These are phyloP conservation scores for Neuroterus valhalla DNA, from an alignment of 1,140 invertebrate genomes.

Conservation along the genomic window DNA sequence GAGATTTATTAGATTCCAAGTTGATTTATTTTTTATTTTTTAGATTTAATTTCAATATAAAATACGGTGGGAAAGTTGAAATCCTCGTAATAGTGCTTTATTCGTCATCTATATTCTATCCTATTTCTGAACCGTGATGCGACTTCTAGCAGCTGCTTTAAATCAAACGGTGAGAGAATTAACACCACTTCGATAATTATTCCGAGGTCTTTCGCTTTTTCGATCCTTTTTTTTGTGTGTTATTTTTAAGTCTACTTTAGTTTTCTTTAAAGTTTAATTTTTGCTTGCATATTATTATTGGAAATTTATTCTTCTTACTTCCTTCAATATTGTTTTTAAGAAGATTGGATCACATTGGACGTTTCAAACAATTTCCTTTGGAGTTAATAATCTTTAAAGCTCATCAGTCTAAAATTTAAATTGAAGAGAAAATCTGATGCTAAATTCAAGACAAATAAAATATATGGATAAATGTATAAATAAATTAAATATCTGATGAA, in stretches of 20 bases:
- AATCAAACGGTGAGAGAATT: constrained; percentile 25
- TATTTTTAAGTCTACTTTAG: background rate
- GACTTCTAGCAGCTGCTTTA: constrained; percentile 7
- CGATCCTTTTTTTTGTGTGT: background rate
- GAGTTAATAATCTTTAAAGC: too few species aligned
- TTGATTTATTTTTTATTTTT: background rate
- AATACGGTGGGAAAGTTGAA: background rate
- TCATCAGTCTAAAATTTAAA: too few species aligned
- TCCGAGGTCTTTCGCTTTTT: background rate
- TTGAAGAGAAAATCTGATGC: too few species aligned
- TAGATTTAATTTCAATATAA: constrained; percentile 24
- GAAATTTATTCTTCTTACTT: too few species aligned
- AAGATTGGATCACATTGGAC: too few species aligned
- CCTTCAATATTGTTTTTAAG: too few species aligned
- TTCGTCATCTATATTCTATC: background rate
- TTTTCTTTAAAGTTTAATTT: too few species aligned
- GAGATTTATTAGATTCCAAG: background rate
- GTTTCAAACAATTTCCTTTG: too few species aligned
- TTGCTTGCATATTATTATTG: too few species aligned
- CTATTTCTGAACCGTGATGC: constrained; percentile 27
- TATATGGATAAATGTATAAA: too few species aligned
- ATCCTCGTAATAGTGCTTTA: constrained; percentile 2
- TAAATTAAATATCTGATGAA: too few species aligned
- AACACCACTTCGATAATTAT: constrained; percentile 9
- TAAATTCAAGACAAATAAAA: too few species aligned